Conservation (phyloP, 2,888 invertebrate genomes). For the Lysandra bellargus region DNA sequence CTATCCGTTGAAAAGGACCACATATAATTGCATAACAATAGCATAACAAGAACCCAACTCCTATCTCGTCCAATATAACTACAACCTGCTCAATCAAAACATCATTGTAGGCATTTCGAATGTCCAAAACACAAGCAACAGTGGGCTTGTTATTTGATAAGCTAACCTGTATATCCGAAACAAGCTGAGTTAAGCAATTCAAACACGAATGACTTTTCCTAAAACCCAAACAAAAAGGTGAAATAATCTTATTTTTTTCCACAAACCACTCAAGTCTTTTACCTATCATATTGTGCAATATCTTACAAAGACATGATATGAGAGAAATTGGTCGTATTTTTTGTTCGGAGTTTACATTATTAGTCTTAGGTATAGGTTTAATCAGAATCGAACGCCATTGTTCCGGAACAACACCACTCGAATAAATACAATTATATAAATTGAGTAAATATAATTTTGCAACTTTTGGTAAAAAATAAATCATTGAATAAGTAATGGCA, state of each 20-base stretch:
- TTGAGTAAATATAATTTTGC: neutral
- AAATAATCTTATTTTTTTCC: neutral
- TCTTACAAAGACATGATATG: neutral
- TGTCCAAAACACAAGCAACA: no score
- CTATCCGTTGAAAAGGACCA: no score
- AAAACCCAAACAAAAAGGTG: neutral
- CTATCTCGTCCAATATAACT: neutral
- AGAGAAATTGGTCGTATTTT: conserved; percentile 9
- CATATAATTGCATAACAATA: neutral
- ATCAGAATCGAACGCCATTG: neutral
- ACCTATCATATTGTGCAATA: neutral
- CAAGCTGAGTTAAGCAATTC: no score
- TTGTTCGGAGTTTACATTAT: neutral
- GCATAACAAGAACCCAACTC: conserved; percentile 29
- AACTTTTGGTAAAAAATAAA: neutral
- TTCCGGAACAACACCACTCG: neutral
- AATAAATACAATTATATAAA: neutral
- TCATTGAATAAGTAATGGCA: neutral
- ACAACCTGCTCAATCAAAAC: no score
- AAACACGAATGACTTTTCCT: no score
- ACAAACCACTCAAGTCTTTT: neutral
- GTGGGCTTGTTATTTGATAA: no score
- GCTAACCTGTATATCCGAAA: no score
- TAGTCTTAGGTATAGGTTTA: neutral
- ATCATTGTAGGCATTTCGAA: no score